phyloP scores from a whole-genome alignment of 2,888 invertebrate genomes.

The Gandaritis pyraliata region DNA sequence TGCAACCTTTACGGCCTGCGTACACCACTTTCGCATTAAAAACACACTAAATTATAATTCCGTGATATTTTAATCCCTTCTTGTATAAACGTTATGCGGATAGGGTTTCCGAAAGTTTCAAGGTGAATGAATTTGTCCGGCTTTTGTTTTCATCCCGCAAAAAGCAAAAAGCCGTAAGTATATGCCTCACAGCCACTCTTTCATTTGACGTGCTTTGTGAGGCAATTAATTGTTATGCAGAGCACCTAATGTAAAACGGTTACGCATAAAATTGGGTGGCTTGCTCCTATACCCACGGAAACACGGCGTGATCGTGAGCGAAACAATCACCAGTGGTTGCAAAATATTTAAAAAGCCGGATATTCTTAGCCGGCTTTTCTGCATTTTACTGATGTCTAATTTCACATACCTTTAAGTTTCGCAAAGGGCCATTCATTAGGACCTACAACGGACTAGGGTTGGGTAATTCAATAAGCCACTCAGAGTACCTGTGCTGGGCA shows the following conservation, averaged over 20 bases:
- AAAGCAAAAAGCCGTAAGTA: background rate
- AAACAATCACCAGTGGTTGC: too few species aligned
- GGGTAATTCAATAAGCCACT: slow-evolving; percentile 78
- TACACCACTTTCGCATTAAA: slow-evolving; percentile 50
- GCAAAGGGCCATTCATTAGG: slow-evolving; percentile 69
- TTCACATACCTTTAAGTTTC: slow-evolving; percentile 16
- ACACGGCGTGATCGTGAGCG: too few species aligned
- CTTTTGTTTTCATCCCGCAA: slow-evolving; percentile 9
- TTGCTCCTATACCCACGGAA: too few species aligned
- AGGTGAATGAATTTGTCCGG: slow-evolving; percentile 2
- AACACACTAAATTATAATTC: slow-evolving; percentile 51
- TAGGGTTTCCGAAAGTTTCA: slow-evolving; percentile 24
- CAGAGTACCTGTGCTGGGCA: slow-evolving; percentile 42
- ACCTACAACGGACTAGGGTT: slow-evolving; percentile 72
- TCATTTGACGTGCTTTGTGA: too few species aligned
- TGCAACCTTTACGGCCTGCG: slow-evolving; percentile 25
- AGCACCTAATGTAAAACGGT: too few species aligned
- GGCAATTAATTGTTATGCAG: too few species aligned
- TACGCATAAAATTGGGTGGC: too few species aligned
- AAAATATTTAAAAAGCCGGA: too few species aligned
- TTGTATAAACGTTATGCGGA: slow-evolving; percentile 45
- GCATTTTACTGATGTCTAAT: background rate
- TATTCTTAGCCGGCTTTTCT: slow-evolving; percentile 25
- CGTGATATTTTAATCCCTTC: slow-evolving; percentile 39
- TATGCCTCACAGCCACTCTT: too few species aligned